Evolutionary conservation across 2,797 vertebrate species (phyloP).

Genomic region (Cossypha dichroa): DNA sequence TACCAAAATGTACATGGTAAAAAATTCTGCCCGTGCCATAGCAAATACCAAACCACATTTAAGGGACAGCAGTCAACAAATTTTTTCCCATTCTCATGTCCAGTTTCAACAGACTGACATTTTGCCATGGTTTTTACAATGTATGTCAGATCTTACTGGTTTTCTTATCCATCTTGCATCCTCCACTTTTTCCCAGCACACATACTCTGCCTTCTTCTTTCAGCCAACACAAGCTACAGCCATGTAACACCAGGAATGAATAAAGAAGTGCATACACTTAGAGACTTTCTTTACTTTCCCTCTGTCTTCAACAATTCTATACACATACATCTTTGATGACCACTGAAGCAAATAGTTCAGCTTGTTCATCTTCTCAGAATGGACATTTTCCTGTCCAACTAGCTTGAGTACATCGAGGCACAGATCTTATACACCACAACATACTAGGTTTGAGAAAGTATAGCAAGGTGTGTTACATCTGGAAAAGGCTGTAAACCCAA

Average conservation of each 20-base stretch:
- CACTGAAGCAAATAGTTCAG: background rate
- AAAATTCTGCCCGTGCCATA: background rate
- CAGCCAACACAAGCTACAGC: background rate
- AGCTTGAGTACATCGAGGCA: background rate
- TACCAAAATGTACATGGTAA: background rate
- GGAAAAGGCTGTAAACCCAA: background rate
- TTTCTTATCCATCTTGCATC: background rate
- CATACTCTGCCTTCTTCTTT: background rate
- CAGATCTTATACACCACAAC: background rate
- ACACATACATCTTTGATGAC: fast-evolving
- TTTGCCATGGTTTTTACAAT: background rate
- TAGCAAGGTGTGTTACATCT: background rate
- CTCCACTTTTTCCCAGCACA: background rate
- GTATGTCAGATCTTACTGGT: background rate
- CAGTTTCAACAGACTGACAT: background rate
- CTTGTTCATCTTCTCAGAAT: background rate
- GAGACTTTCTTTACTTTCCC: background rate
- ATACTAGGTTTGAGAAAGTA: background rate
- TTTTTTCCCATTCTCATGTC: background rate
- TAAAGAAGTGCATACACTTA: background rate
- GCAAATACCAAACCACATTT: background rate
- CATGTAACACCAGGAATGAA: background rate
- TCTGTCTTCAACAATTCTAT: background rate
- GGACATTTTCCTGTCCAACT: background rate
- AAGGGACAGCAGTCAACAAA: background rate